These are phyloP conservation scores for Mellilla xanthometata DNA, from an alignment of 2,888 invertebrate species.

Conservation along the genomic window DNA sequence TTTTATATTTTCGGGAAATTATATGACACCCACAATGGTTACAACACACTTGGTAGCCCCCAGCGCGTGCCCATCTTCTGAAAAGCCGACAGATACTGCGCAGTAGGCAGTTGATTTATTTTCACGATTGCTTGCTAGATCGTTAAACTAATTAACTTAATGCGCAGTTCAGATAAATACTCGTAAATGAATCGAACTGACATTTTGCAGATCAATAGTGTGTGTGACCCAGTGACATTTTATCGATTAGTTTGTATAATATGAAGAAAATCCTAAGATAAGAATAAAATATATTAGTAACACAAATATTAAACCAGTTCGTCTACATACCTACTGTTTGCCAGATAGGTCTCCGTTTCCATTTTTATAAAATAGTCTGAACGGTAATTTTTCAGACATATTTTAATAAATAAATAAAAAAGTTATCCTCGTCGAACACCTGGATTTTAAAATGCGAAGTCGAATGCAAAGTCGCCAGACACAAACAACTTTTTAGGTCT, in stretches of 20 bases:
- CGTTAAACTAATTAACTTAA: slow-evolving; percentile 12
- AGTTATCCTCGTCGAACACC: not conserved
- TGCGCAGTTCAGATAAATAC: slow-evolving; percentile 17
- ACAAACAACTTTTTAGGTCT: slow-evolving; percentile 2
- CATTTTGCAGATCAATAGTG: not conserved
- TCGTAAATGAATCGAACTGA: no score
- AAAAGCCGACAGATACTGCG: slow-evolving; percentile 21
- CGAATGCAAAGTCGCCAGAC: not conserved
- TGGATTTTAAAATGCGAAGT: slow-evolving; percentile 1
- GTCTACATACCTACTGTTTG: no score
- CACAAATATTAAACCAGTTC: no score
- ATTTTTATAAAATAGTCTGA: no score
- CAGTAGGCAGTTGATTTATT: slow-evolving; percentile 9
- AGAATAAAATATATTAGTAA: no score
- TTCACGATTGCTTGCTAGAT: slow-evolving; percentile 15
- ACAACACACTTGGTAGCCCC: not conserved
- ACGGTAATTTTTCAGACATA: no score
- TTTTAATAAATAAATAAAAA: not conserved
- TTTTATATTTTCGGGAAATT: no score
- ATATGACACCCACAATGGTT: no score
- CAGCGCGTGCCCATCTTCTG: slow-evolving; percentile 7
- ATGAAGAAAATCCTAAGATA: no score
- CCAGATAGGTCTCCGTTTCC: no score
- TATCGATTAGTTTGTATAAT: no score
- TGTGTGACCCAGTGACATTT: not conserved